These are phyloP conservation scores for Ecdyonurus torrentis DNA, from an alignment of 2,888 invertebrate species.

Conservation along the genomic window DNA sequence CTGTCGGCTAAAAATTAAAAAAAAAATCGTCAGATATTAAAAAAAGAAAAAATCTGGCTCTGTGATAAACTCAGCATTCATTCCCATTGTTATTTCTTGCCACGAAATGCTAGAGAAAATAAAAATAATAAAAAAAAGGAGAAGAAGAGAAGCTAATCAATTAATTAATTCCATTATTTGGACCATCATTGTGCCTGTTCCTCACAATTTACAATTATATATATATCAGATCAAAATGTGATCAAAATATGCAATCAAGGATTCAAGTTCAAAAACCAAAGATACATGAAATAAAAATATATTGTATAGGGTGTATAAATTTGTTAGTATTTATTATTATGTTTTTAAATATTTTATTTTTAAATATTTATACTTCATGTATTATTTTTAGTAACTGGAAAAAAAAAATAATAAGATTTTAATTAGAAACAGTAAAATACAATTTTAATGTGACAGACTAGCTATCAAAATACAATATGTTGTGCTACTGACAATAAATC, in stretches of 20 bases:
- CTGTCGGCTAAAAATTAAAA: background rate
- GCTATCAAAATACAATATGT: no score
- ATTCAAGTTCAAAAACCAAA: background rate
- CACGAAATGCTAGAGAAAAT: background rate
- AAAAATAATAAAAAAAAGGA: background rate
- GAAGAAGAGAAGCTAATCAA: background rate
- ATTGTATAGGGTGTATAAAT: no score
- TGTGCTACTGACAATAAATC: no score
- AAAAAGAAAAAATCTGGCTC: background rate
- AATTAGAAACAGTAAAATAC: no score
- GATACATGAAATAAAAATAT: background rate
- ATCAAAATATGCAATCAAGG: background rate
- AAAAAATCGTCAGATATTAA: background rate
- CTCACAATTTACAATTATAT: no score
- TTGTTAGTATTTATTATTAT: no score
- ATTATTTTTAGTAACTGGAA: background rate
- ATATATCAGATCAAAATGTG: background rate
- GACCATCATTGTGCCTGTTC: background rate
- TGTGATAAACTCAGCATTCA: background rate
- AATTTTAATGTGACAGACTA: no score
- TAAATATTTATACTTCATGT: background rate
- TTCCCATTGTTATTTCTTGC: background rate
- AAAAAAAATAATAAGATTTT: no score
- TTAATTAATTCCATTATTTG: background rate
- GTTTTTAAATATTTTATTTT: background rate